Evolutionary conservation across 2,113 vertebrate genomes (phyloP), one percentile per base, ranked within the genome.

Genomic region (Motacilla alba): DNA sequence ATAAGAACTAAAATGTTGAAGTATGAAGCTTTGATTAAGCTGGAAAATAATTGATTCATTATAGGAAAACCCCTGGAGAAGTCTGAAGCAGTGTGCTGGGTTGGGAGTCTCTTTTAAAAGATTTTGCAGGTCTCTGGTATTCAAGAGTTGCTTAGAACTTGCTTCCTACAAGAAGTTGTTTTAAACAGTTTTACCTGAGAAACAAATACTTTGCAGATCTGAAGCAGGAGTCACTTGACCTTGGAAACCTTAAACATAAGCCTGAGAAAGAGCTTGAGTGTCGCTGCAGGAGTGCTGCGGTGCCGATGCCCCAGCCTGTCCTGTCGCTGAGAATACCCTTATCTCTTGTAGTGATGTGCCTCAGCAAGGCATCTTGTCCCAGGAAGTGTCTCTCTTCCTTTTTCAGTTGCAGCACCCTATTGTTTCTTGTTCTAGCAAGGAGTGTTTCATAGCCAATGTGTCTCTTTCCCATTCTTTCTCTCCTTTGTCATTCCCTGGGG

Each of bases 361-460:
- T 72, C 92, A 66, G 90, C 64, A n/a, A 95, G 52, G 88, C 66
- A 60, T 84, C 95, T 96, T 87, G 92, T 95, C 94, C 94, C 90
- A 73, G 93, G 93, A 94, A 93, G 50, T 47, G 31, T 67, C 28
- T 96, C 43, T 85, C 50, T 73, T 7, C 69, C 70, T 73, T 83
- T 67, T 78, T 58, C 87, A n/a, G 90, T 87, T 95, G 84, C 87
- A 85, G 94, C 93, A 93, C 52, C 26, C 92, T 41, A 94, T 95
- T 95, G 94, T 96, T 93, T 84, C 94, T 93, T 96, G 93, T 96
- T 96, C 85, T 41, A 78, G 95, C 82, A 94, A 96, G 95, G 90
- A 95, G 85, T 88, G 85, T 95, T 97, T 95, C 94, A 87, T 68
- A 95, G 96, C 94, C 96, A 96, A 66, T 52, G 67, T 62, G 94